phyloP scores from a whole-genome alignment of 2,888 invertebrate species.

The Heliconius hortense region DNA sequence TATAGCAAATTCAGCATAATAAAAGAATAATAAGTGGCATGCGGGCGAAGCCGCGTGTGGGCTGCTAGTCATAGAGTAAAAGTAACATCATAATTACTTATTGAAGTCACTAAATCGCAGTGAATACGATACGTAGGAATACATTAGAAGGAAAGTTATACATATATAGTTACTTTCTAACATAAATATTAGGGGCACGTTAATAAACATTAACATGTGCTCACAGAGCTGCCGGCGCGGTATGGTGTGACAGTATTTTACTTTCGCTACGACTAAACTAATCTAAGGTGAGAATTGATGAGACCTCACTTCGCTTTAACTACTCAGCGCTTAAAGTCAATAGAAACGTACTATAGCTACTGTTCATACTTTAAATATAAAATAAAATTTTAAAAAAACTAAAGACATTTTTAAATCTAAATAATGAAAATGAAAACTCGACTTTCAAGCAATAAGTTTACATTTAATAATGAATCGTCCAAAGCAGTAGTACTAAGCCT shows the following conservation, averaged over 20 bases:
- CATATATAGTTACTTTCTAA: constrained; percentile 28
- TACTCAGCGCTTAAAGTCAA: neutral
- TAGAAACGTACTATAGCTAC: neutral
- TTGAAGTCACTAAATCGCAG: constrained; percentile 5
- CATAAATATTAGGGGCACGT: constrained; percentile 31
- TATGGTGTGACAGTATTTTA: constrained; percentile 14
- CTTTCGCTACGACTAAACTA: constrained; percentile 25
- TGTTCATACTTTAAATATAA: neutral
- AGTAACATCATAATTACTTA: constrained; percentile 4
- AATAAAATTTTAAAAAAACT: neutral
- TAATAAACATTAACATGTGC: constrained; percentile 27
- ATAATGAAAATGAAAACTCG: constrained; percentile 14
- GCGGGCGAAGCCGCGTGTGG: too few relatives aligned
- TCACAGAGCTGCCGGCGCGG: constrained; percentile 9
- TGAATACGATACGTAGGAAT: constrained; percentile 7
- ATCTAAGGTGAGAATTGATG: constrained; percentile 21
- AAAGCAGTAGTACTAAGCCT: constrained; percentile 37
- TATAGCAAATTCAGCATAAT: too few relatives aligned
- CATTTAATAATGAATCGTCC: constrained; percentile 25
- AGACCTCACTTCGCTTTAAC: neutral
- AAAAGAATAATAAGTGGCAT: too few relatives aligned
- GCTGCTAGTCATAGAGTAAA: neutral
- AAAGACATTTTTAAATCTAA: neutral
- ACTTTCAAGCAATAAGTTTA: constrained; percentile 24
- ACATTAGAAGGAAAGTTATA: constrained; percentile 24